Percentiles rank a stretch among this genome's conserved stretches.
These are phyloP conservation scores for Drosophila austrosaltans DNA, from an alignment of 2,888 invertebrate species.

Conservation along the genomic window DNA sequence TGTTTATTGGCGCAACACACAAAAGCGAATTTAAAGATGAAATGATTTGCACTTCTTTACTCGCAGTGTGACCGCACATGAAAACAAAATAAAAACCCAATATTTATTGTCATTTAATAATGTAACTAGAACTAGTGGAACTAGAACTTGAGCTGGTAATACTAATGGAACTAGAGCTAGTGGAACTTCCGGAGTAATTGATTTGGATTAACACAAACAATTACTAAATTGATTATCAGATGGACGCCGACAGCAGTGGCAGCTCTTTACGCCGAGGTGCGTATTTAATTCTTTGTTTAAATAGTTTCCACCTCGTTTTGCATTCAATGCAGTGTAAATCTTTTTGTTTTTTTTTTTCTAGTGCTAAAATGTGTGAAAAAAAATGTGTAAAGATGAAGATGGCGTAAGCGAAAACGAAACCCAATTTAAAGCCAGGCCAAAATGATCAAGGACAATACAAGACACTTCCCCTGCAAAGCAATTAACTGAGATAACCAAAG, in stretches of 20 bases:
- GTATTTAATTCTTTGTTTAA: slow-evolving; percentile 8
- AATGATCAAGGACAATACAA: neutral
- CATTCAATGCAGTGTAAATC: slow-evolving; percentile 1
- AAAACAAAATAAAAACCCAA: neutral
- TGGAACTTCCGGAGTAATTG: no score
- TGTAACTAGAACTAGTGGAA: neutral
- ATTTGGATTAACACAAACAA: no score
- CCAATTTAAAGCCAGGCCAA: slow-evolving; percentile 8
- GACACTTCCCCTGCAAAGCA: neutral
- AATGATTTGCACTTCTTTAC: slow-evolving; percentile 69
- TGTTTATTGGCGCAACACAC: slow-evolving; percentile 47
- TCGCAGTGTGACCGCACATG: slow-evolving; percentile 12
- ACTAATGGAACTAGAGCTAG: no score
- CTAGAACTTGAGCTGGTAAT: no score
- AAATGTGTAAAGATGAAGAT: slow-evolving; percentile 21
- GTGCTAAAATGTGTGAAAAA: slow-evolving; percentile 48
- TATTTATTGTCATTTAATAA: neutral
- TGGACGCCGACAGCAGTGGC: slow-evolving; percentile 17
- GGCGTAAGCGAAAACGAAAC: neutral
- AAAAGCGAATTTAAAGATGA: slow-evolving; percentile 37
- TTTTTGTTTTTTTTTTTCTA: slow-evolving; percentile 65
- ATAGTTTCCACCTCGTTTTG: neutral
- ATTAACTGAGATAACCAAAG: neutral
- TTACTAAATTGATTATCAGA: neutral
- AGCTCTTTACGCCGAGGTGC: neutral